Percentiles rank a stretch among this genome's conserved stretches.
phyloP scores from a whole-genome alignment of 2,888 invertebrate species.

The Rhogogaster chlorosoma region DNA sequence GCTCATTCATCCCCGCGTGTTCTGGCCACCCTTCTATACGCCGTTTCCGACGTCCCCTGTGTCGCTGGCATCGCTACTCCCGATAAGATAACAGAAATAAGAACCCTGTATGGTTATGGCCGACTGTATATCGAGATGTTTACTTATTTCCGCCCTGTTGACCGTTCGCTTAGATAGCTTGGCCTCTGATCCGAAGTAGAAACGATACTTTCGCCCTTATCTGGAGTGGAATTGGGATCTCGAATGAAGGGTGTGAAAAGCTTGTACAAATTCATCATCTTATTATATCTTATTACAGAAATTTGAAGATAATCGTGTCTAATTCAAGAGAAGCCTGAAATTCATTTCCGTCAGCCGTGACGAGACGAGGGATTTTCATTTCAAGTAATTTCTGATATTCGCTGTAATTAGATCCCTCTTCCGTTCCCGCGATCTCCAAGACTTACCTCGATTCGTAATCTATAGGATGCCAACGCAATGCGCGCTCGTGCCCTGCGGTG shows the following conservation, averaged over 20 bases:
- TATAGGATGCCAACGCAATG: not conserved
- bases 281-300: not conserved
- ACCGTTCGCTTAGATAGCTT: not conserved
- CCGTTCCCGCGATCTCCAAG: not conserved
- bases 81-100: constrained; percentile 40
- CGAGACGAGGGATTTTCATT: not conserved
- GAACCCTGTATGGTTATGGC: not conserved
- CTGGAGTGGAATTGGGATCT: not conserved
- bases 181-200: not conserved
- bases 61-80: constrained; percentile 37
- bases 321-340: not conserved
- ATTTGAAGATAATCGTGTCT: not conserved
- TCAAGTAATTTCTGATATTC: not conserved
- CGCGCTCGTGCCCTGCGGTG: not conserved
- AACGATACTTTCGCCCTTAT: not conserved
- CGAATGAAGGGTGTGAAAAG: not conserved
- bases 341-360: not conserved
- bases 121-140: not conserved
- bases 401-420: not conserved
- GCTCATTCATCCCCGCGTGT: constrained; percentile 49
- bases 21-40: not conserved
- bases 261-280: not conserved
- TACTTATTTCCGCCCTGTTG: constrained; percentile 6
- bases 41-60: not conserved
- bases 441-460: not conserved